Base-by-base conservation (phyloP, 1,140 invertebrate species). In the Drosophila ficusphila region DNA sequence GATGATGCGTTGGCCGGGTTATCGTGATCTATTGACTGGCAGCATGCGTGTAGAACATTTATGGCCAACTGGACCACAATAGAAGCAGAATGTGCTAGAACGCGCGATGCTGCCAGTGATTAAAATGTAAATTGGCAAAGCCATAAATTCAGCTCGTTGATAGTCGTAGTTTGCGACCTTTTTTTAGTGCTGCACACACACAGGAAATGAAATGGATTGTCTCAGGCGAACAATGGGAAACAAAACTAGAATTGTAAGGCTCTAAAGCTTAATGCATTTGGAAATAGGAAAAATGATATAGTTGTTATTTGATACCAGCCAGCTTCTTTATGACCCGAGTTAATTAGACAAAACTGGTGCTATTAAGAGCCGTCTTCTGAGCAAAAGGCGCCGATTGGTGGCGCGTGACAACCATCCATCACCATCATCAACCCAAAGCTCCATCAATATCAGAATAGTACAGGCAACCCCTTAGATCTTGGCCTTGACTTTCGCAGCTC, bases 11-110 rank as follows among this genome's bases (percentile, higher is more conserved):
- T 61, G 33, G 76, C 71, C 64, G 65, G 25, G n/a, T 61, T 38
- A 65, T 81, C 51, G 51, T 86, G 77, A 86, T 86, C 72, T 86
- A 86, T 86, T 88, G 82, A 75, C 57, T 47, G 57, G 58, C 78
- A 53, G 48, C 52, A 41, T 49, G 61, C 51, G 42, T 68, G 52
- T 52, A 61, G 33, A 58, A 77, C 79, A 69, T 71, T 75, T 79
- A 75, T 71, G 64, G 64, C 6, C 54, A 79, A 85, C 54, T 75
- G 72, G 72, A 64, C 36, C 34, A 46, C 38, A 47, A 68, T 49
- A 41, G 36, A 16, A 14, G 5, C 9, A 25, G 64, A 62, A 69
- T 23, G 21, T 29, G 41, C 14, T 36, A 53, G 41, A 52, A 70
- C 56, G 39, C 11, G 65, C 51, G 58, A 71, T 70, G 36, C 38